Percentiles rank a stretch among this genome's conserved stretches.
Conservation (phyloP, 53 echinoderm and acorn worm genomes). For the Paelopatides confundens region DNA sequence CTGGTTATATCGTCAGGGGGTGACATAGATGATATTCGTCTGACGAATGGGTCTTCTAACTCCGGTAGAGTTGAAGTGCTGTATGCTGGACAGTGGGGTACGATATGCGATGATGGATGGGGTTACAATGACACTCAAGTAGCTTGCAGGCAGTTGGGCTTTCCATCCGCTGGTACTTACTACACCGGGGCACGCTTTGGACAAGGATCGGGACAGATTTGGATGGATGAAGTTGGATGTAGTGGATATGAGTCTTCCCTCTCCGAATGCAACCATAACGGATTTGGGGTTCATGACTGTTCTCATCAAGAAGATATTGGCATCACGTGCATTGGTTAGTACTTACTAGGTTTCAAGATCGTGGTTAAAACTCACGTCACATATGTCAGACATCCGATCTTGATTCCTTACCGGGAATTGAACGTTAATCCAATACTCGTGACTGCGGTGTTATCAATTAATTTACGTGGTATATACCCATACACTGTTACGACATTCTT, state of each 20-base stretch:
- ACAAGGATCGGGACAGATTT: not conserved
- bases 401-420: no score
- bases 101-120: not conserved
- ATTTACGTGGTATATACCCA: no score
- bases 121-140: not conserved
- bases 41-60: not conserved
- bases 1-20: not conserved
- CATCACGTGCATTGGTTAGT: no score
- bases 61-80: not conserved
- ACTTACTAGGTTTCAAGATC: no score
- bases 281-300: no score
- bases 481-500: no score
- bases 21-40: constrained; percentile 7
- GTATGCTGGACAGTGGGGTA: not conserved
- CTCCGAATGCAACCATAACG: not conserved
- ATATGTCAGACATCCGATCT: no score
- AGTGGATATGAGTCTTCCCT: not conserved
- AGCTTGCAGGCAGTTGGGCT: not conserved
- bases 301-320: no score
- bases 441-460: no score
- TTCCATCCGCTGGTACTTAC: not conserved
- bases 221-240: not conserved
- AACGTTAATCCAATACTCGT: no score
- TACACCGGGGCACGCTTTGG: not conserved
- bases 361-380: no score